These are phyloP conservation scores for Streblospio benedicti DNA, from an alignment of 1,140 invertebrate species.

Conservation along the genomic window DNA sequence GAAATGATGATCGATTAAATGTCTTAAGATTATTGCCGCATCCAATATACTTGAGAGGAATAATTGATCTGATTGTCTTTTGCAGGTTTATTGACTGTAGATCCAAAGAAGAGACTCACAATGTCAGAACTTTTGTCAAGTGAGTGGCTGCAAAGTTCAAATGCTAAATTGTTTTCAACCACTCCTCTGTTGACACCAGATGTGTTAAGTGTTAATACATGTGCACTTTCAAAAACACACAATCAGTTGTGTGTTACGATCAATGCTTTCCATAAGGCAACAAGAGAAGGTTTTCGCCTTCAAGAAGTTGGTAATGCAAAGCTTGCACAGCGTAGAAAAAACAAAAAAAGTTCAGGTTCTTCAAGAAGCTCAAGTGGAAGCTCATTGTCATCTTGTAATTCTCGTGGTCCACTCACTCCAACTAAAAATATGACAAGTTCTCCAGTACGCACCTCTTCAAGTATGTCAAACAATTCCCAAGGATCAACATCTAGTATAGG, in stretches of 20 bases:
- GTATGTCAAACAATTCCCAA: constrained; percentile 6
- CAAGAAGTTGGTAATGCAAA: constrained; percentile 61
- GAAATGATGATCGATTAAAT: too few species aligned
- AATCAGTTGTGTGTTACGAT: constrained; percentile 54
- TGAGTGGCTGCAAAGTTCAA: constrained; percentile 56
- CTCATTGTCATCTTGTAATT: not conserved
- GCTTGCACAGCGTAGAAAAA: constrained; percentile 60
- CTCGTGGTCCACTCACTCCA: not conserved
- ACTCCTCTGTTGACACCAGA: constrained; percentile 57
- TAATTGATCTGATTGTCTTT: too few species aligned
- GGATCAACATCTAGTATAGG: not conserved
- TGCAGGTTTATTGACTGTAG: constrained; percentile 64
- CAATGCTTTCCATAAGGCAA: constrained; percentile 62
- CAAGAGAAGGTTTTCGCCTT: constrained; percentile 63
- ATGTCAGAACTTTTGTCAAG: constrained; percentile 58
- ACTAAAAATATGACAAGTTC: not conserved
- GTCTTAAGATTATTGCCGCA: too few species aligned
- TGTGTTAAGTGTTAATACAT: constrained; percentile 38
- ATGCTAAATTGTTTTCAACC: constrained; percentile 35
- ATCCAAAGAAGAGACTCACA: constrained; percentile 63
- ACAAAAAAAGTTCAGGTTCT: constrained; percentile 44
- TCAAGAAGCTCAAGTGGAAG: not conserved
- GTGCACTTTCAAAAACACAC: constrained; percentile 25
- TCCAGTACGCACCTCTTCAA: not conserved
- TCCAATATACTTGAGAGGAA: too few species aligned